These are phyloP conservation scores for Acanthosepion lycidas DNA, from an alignment of 2,888 invertebrate genomes.

Conservation along the genomic window DNA sequence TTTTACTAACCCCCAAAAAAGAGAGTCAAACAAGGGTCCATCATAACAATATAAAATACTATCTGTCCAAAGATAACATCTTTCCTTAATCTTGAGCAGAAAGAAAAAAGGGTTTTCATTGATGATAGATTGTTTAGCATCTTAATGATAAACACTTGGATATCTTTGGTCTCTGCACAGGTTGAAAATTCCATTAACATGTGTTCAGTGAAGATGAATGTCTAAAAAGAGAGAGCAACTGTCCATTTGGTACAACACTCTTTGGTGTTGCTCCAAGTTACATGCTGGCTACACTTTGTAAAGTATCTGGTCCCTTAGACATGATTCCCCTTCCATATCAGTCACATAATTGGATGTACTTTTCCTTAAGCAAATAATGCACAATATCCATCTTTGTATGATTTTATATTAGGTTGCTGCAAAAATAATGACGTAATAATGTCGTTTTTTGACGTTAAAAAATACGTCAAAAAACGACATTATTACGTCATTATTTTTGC, in stretches of 20 bases:
- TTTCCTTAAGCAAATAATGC: not conserved
- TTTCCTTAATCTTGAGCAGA: too few relatives aligned
- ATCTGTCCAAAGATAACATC: too few relatives aligned
- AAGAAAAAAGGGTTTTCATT: not conserved
- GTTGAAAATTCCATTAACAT: not conserved
- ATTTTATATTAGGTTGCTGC: too few relatives aligned
- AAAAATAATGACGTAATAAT: too few relatives aligned
- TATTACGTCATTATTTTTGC: too few relatives aligned
- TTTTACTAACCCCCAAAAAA: too few relatives aligned
- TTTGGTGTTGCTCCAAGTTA: not conserved
- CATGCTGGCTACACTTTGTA: not conserved
- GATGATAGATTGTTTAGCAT: not conserved
- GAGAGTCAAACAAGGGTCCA: too few relatives aligned
- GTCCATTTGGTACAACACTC: not conserved
- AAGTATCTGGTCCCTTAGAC: not conserved
- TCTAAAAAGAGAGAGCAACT: not conserved
- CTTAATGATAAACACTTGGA: not conserved
- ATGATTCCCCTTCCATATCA: not conserved
- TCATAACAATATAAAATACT: too few relatives aligned
- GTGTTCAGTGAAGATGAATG: not conserved
- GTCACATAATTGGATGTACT: not conserved
- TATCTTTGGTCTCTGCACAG: not conserved
- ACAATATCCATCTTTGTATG: not conserved
- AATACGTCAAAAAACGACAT: too few relatives aligned
- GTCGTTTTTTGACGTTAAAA: too few relatives aligned